phyloP scores from a whole-genome alignment of 2,113 vertebrate genomes.

The Elaphurus davidianus region DNA sequence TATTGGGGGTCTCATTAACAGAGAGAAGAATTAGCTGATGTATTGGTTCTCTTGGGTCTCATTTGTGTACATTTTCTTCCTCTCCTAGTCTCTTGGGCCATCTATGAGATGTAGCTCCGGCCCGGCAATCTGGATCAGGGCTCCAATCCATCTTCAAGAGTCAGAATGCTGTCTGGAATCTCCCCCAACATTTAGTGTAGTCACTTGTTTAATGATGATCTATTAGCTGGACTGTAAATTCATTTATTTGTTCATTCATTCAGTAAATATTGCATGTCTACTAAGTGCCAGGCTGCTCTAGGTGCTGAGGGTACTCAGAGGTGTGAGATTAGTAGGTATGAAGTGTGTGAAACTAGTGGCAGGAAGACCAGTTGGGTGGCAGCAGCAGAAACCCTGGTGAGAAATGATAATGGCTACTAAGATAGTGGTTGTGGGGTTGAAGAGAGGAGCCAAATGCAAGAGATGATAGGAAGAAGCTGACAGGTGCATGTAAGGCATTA shows the following conservation, averaged over 20 bases:
- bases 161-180: not conserved
- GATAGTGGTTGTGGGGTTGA: not conserved
- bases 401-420: not conserved
- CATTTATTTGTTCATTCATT: not conserved
- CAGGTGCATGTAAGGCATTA: not conserved
- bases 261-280: not conserved
- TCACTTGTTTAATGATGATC: not conserved
- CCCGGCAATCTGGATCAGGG: not conserved
- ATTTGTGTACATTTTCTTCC: conserved; percentile 24
- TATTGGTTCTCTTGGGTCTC: conserved; percentile 30
- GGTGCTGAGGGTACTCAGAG: not conserved
- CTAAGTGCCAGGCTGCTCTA: not conserved
- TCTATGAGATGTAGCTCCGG: not conserved
- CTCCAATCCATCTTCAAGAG: not conserved
- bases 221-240: not conserved
- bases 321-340: not conserved
- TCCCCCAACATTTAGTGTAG: not conserved
- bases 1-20: not conserved
- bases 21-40: conserved; percentile 19
- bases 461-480: not conserved
- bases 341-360: not conserved
- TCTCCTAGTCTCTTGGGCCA: not conserved
- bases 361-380: not conserved
- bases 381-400: not conserved
- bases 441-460: not conserved